A percentile compares a stretch with the other conserved stretches of the same genome.
phyloP scores from a whole-genome alignment of 92 coral and sea anemone genomes.

The Montipora capitata region DNA sequence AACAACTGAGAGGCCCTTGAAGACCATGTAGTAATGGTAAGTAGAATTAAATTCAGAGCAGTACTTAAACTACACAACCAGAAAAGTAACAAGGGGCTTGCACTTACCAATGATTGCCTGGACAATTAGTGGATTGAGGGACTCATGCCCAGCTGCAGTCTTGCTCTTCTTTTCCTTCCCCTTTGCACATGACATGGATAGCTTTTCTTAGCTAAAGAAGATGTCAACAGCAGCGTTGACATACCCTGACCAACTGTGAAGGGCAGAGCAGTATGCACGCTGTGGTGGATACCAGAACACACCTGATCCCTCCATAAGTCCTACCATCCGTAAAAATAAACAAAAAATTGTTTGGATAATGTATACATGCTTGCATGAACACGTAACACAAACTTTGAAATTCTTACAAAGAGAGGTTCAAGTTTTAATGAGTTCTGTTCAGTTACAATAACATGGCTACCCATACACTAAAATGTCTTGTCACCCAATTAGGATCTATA shows the following conservation, averaged over 20 bases:
- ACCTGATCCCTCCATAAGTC: constrained; percentile 36
- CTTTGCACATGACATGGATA: constrained; percentile 22
- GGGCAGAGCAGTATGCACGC: constrained; percentile 45
- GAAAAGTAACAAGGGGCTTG: background rate
- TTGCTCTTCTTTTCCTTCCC: constrained; percentile 25
- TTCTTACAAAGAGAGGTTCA: no score
- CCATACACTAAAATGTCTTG: no score
- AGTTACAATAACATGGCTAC: no score
- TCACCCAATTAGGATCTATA: no score
- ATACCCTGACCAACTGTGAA: constrained; percentile 10
- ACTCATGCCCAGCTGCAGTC: background rate
- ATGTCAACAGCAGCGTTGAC: constrained; percentile 50
- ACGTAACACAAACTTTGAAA: no score
- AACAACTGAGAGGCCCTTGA: background rate
- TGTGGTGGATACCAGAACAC: constrained; percentile 36
- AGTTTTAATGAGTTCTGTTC: no score
- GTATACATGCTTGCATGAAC: background rate
- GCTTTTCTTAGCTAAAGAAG: constrained; percentile 32
- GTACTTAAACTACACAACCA: background rate
- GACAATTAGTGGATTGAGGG: constrained; percentile 26
- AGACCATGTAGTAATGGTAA: background rate
- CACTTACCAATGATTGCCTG: constrained; percentile 40
- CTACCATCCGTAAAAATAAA: constrained; percentile 30
- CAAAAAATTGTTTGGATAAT: no score
- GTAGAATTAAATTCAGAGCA: background rate